Percentiles rank a stretch among this genome's conserved stretches.
phyloP scores from a whole-genome alignment of 2,888 invertebrate species.

The Chloroclystis v-ata region DNA sequence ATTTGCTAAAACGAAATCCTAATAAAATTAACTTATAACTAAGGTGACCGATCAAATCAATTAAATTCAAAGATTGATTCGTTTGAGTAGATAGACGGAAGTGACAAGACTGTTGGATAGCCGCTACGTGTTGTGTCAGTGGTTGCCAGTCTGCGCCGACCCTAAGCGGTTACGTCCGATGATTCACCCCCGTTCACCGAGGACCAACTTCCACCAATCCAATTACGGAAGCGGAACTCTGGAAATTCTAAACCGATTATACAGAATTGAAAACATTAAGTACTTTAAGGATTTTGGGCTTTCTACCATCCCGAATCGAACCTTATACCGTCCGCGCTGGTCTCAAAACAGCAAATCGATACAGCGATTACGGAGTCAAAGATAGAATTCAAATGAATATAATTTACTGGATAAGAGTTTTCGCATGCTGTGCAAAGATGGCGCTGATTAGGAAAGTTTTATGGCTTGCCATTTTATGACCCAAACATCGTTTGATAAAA shows the following conservation, averaged over 20 bases:
- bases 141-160: conserved; percentile 1
- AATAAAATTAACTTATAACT: conserved; percentile 15
- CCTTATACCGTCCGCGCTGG: conserved; percentile 46
- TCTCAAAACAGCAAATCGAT: conserved; percentile 40
- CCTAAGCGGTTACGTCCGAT: conserved; percentile 48
- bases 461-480: conserved; percentile 55
- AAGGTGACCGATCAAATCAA: conserved; percentile 33
- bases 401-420: conserved; percentile 64
- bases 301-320: conserved; percentile 42
- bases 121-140: no score
- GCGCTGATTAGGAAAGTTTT: conserved; percentile 71
- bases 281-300: conserved; percentile 63
- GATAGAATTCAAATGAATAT: conserved; percentile 69
- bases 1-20: no score
- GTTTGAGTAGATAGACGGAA: conserved; percentile 16
- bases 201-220: conserved; percentile 66
- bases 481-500: conserved; percentile 55
- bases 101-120: neutral
- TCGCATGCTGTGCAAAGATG: conserved; percentile 57
- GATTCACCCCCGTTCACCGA: conserved; percentile 47
- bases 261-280: conserved; percentile 78
- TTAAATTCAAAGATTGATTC: conserved; percentile 46
- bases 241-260: conserved; percentile 78
- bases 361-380: conserved; percentile 63
- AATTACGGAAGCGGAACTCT: conserved; percentile 72